Conservation (phyloP, 2,797 vertebrate genomes). For the Erpetoichthys calabaricus region DNA sequence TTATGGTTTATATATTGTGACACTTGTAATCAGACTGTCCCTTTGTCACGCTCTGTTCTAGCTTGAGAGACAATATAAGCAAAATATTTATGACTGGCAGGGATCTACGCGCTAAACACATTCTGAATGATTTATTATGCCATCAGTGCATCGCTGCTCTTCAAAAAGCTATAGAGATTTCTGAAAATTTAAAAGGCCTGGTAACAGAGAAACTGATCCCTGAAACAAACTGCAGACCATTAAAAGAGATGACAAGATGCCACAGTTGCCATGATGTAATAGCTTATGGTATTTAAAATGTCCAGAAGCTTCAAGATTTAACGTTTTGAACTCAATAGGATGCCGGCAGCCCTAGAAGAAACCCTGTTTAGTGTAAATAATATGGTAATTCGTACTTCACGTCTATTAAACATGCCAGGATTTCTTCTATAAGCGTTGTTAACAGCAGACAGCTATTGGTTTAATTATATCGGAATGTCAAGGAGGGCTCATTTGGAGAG, state of each 20-base stretch:
- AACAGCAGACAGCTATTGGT: too few species aligned
- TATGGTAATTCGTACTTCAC: too few species aligned
- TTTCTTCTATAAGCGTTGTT: too few species aligned
- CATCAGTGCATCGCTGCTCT: not conserved
- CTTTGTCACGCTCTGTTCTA: not conserved
- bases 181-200: not conserved
- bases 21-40: not conserved
- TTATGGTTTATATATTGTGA: slow-evolving; percentile 1
- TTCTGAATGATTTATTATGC: not conserved
- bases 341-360: not conserved
- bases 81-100: slow-evolving; percentile 1
- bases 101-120: not conserved
- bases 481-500: too few species aligned
- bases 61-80: not conserved
- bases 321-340: not conserved
- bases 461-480: too few species aligned
- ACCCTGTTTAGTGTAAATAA: not conserved
- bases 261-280: not conserved
- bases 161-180: not conserved
- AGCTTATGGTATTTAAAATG: not conserved
- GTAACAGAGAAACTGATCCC: not conserved
- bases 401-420: too few species aligned
- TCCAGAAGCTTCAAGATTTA: not conserved
- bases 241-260: not conserved
- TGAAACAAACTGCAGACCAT: not conserved